Evolutionary conservation across 2,888 invertebrate genomes (phyloP).

Genomic region (Phoenoteleia sp.): DNA sequence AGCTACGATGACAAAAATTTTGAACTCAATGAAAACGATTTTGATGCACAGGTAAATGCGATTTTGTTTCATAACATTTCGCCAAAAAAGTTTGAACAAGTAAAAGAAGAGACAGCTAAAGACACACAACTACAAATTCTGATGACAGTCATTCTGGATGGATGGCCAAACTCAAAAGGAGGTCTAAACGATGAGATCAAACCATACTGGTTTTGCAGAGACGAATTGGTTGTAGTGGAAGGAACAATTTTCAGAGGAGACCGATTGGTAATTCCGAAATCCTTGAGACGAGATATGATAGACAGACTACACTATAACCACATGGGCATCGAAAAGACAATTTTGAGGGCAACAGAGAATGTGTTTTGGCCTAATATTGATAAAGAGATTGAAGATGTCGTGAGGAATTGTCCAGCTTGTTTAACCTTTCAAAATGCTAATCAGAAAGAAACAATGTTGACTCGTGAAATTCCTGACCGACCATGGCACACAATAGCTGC

Average conservation of each 20-base stretch:
- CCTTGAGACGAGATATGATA: neutral
- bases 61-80: neutral
- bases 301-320: slow-evolving; percentile 74
- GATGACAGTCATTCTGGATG: neutral
- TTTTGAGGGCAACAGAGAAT: slow-evolving; percentile 64
- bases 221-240: neutral
- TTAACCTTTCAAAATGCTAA: slow-evolving; percentile 65
- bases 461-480: slow-evolving; percentile 61
- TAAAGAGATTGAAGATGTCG: slow-evolving; percentile 48
- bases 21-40: neutral
- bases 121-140: neutral
- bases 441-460: slow-evolving; percentile 72
- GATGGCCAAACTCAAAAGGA: neutral
- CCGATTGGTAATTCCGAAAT: neutral
- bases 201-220: neutral
- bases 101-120: neutral
- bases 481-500: slow-evolving; percentile 75
- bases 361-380: slow-evolving; percentile 79
- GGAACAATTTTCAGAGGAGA: neutral
- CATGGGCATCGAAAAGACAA: slow-evolving; percentile 74
- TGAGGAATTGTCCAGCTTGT: slow-evolving; percentile 75
- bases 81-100: neutral
- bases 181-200: neutral
- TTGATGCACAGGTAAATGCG: neutral
- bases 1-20: slow-evolving; percentile 19